Conservation (phyloP, 2,797 vertebrate genomes). For the Lycodopsis pacificus region DNA sequence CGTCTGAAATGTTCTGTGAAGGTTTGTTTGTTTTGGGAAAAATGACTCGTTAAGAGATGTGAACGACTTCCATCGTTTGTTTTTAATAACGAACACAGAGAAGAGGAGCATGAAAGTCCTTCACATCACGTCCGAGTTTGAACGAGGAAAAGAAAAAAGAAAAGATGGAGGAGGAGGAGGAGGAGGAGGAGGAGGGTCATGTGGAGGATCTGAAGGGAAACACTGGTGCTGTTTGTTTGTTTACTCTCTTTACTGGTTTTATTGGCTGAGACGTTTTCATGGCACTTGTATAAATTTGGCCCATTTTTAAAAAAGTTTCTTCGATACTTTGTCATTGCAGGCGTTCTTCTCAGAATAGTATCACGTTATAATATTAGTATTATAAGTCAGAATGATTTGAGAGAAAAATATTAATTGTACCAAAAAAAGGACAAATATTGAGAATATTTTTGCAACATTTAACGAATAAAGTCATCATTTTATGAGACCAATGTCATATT, state of each 20-base stretch:
- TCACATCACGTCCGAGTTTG: neutral
- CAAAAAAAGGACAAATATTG: neutral
- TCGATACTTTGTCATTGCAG: too few species aligned
- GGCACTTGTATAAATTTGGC: neutral
- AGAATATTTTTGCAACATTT: neutral
- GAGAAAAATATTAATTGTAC: too few species aligned
- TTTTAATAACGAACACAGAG: too few species aligned
- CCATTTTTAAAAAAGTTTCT: too few species aligned
- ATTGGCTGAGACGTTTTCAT: neutral
- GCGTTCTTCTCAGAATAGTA: too few species aligned
- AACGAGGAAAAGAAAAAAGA: neutral
- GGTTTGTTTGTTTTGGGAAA: neutral
- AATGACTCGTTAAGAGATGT: neutral
- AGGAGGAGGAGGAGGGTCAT: neutral
- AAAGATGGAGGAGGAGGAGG: neutral
- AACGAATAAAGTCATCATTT: too few species aligned
- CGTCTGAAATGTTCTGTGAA: slow-evolving; percentile 48
- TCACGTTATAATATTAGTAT: too few species aligned
- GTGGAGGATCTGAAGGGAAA: neutral
- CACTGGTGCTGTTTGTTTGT: neutral
- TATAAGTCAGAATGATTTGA: too few species aligned
- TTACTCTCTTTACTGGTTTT: neutral
- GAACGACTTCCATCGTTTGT: neutral
- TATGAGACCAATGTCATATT: too few species aligned
- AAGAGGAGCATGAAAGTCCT: neutral